Evolutionary conservation across 2,797 vertebrate species (phyloP), one percentile per base, ranked within the genome.

Genomic region (Aselliscus stoliczkanus): DNA sequence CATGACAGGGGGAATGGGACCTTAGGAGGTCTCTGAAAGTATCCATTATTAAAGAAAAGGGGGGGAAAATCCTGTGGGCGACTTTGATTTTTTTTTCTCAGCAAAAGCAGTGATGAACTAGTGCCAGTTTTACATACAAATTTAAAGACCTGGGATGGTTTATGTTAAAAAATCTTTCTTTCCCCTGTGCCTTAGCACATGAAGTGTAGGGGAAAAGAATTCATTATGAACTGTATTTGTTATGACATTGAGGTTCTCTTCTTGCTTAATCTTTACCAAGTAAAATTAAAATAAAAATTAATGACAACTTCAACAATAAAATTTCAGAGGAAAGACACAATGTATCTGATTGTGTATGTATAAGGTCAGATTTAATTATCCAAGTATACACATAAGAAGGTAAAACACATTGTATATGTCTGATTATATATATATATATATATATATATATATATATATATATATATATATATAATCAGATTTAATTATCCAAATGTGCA

Each of bases 1-100:
- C 97, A 98, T 98, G 98, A 98, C 98, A 98, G 96, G 96, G 97
- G 97, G 96, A 98, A 98, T 96, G 97, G 97, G 98, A 98, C 97
- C 98, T 98, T 98, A 98, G 98, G 98, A 98, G 97, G 97, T 97
- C 98, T 98, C 96, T 97, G 97, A 98, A 98, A 98, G 97, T 98
- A 98, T 97, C 97, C 97, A 98, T 98, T 98, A 98, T 98, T 98
- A 98, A 98, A 98, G 96, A 95, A 97, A 97, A 79, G 89, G 56
- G 69, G 69, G 50, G 52, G 17, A 37, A 47, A 93, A 64, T 82
- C 90, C 97, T 94, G 10, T 97, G 97, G 96, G 95, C 84, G 94
- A 97, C 96, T 98, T 98, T 98, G 95, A 98, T 98, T 96, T 98
- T 98, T 98, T 93, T 97, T 44, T 60, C 95, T 95, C 56, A 96